Conservation (phyloP, 2,113 vertebrate species). For the Euleptes europaea region DNA sequence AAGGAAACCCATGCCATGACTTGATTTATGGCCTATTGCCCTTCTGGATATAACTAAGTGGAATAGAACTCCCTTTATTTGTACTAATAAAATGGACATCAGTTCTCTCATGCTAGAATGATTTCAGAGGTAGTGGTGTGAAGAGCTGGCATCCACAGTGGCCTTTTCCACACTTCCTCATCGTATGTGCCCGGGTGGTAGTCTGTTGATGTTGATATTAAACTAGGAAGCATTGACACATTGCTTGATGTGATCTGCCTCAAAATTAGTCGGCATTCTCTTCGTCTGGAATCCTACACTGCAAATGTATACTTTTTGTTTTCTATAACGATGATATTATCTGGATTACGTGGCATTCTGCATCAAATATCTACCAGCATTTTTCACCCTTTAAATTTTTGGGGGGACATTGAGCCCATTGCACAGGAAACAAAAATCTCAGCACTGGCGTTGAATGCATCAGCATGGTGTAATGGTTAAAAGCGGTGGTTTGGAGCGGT, state of each 20-base stretch:
- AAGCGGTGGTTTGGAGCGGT: too few species aligned
- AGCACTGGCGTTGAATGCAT: neutral
- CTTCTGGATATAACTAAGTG: constrained; percentile 72
- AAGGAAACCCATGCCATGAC: constrained; percentile 68
- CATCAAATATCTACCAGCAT: neutral
- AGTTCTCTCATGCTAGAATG: constrained; percentile 62
- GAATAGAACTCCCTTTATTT: constrained; percentile 72
- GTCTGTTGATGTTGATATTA: constrained; percentile 28
- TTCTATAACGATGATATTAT: neutral
- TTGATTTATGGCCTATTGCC: constrained; percentile 74
- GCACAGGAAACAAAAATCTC: neutral
- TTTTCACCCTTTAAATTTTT: constrained; percentile 23
- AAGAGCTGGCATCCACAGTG: constrained; percentile 44
- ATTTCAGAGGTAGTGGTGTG: constrained; percentile 36
- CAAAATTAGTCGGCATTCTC: constrained; percentile 1
- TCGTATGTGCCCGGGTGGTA: constrained; percentile 10
- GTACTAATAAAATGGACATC: constrained; percentile 71
- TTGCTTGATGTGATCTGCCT: constrained; percentile 19
- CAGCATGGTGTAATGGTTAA: too few species aligned
- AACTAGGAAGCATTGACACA: constrained; percentile 10
- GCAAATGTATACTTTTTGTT: constrained; percentile 9
- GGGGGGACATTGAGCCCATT: neutral
- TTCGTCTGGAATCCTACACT: neutral
- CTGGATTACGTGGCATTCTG: neutral
- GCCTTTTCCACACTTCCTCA: constrained; percentile 33